These are phyloP conservation scores for Periophthalmus modestus DNA, from an alignment of 2,113 vertebrate species.

Conservation along the genomic window DNA sequence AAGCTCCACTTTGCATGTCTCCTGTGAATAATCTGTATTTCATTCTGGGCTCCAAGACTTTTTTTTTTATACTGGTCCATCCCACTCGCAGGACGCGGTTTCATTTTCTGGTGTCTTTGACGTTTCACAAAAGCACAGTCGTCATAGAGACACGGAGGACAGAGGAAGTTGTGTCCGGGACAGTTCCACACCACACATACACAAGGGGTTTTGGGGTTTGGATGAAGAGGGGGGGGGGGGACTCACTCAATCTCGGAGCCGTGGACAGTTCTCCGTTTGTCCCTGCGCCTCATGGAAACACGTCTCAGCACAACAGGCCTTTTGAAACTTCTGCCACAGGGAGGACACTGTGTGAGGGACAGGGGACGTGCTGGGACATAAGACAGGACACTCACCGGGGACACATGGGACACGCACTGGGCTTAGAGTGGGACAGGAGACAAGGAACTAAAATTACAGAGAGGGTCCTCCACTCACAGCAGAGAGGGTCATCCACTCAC, in stretches of 20 bases:
- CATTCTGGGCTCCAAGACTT: too few relatives aligned
- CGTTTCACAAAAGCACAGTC: too few relatives aligned
- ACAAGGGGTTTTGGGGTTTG: not conserved
- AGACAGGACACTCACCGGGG: too few relatives aligned
- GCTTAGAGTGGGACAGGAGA: slow-evolving; percentile 34
- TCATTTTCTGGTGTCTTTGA: too few relatives aligned
- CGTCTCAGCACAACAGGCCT: slow-evolving; percentile 77
- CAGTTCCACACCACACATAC: not conserved
- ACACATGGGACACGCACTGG: slow-evolving; percentile 66
- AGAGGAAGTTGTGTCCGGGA: not conserved
- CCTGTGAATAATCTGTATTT: too few relatives aligned
- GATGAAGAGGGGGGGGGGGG: slow-evolving; percentile 55
- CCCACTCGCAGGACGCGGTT: too few relatives aligned
- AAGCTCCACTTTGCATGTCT: too few relatives aligned
- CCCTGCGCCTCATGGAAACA: slow-evolving; percentile 76
- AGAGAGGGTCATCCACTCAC: too few relatives aligned
- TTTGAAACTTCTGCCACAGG: slow-evolving; percentile 80
- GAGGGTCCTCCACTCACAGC: too few relatives aligned
- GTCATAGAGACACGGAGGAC: not conserved
- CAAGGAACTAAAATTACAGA: too few relatives aligned
- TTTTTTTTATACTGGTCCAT: too few relatives aligned
- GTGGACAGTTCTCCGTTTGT: slow-evolving; percentile 79
- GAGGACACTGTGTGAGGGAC: slow-evolving; percentile 77
- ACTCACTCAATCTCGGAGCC: slow-evolving; percentile 79
- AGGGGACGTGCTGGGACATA: slow-evolving; percentile 64